Base-by-base conservation (phyloP, 2,888 invertebrate genomes). In the Cosmopolites sordidus region DNA sequence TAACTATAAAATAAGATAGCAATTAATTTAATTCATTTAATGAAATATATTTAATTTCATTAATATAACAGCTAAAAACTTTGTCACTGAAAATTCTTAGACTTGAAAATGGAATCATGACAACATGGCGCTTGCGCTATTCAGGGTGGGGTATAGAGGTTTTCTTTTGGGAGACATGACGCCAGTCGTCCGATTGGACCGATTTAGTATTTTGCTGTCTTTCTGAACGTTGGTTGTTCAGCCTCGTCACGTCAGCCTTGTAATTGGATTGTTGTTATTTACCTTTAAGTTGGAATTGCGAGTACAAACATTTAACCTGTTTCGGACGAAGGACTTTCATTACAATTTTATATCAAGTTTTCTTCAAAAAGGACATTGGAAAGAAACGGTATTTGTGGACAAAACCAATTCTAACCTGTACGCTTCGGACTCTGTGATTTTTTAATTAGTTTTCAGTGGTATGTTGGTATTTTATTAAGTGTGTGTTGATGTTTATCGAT, bases 51-150 rank as follows among this genome's bases (percentile, higher is more conserved):
- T 22, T 22, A 22, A 22, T 22, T 8, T 22, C 22, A 5, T 22
- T 3, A 22, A 5, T 3, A 22, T 22, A 22, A 5, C 22, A 22
- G 8, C 22, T 22, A 8, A 22, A 3, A 45, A 45, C 44, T n/a
- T n/a, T 42, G 49, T 16, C n/a, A 38, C 14, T 37, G 41, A 27
- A 50, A 27, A 45, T 58, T 62, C 53, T 45, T 48, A 52, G 55
- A 59, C 56, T 56, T 58, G 52, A 22, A 22, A 22, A 3, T 60
- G 58, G 59, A 56, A 60, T 59, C 59, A 59, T 61, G 62, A 62
- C 61, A 64, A 62, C 60, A 60, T 62, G 54, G 64, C 64, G 64
- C 63, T 59, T 63, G 64, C 64, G 64, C 62, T 60, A 60, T 58
- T 54, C 50, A 63, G 64, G 64, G 63, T 62, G 64, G 64, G 63